Evolutionary conservation across 2,797 vertebrate species (phyloP).

Genomic region (Anabacerthia variegaticeps): DNA sequence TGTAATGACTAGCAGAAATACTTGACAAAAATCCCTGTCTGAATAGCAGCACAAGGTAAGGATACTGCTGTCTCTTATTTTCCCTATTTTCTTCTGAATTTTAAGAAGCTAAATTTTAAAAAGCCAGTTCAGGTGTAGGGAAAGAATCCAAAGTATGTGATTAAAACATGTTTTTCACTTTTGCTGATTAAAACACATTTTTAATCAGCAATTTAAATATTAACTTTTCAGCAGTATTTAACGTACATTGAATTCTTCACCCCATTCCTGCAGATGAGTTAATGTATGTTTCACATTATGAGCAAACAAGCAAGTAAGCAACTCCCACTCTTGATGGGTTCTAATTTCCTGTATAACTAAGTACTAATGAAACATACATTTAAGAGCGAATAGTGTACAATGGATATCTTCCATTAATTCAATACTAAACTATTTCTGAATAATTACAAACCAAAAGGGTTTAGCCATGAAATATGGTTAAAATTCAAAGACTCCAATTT

Average conservation of each 20-base stretch:
- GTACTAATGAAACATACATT: background rate
- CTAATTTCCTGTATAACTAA: background rate
- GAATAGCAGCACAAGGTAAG: background rate
- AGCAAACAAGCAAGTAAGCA: background rate
- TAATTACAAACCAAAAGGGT: background rate
- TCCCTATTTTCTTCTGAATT: background rate
- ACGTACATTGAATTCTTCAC: background rate
- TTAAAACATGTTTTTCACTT: background rate
- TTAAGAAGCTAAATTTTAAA: background rate
- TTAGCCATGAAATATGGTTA: background rate
- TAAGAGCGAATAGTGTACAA: background rate
- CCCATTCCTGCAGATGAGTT: background rate
- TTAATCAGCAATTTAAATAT: background rate
- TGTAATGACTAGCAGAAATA: slow-evolving; percentile 36
- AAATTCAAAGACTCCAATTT: background rate
- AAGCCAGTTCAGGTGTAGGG: background rate
- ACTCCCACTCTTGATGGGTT: background rate
- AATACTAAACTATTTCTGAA: background rate
- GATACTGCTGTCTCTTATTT: background rate
- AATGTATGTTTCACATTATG: background rate
- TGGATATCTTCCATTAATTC: background rate
- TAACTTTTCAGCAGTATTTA: background rate
- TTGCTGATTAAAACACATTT: background rate
- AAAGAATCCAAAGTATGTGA: background rate
- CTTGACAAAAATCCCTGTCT: slow-evolving; percentile 22